Evolutionary conservation across 2,113 vertebrate species (phyloP), one percentile per base, ranked within the genome.

Genomic region (Aleadryas rufinucha): DNA sequence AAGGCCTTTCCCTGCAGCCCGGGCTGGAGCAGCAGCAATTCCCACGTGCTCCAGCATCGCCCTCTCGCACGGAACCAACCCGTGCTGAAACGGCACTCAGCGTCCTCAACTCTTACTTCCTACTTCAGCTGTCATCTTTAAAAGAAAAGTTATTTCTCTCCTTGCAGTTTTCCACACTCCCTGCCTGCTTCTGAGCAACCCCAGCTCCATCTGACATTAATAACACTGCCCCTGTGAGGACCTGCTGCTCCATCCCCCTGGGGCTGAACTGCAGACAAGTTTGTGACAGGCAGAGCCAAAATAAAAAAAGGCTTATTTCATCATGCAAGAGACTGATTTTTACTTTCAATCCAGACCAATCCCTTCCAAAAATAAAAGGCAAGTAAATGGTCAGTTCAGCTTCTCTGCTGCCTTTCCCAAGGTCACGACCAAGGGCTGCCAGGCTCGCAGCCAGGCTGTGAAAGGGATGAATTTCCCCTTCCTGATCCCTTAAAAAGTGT

Each of bases 371-470:
- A 95, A 86, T 78, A 83, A 94, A 87, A 71, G 52, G 69, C 78
- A 94, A 96, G 42, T 69, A 90, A 92, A 82, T 16, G 83, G 93
- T 61, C 93, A 96, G 75, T 35, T 50, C 64, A 84, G 72, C 82
- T 66, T 13, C 81, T 87, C 71, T 17, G 11, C 86, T 85, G 39
- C 65, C 66, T 88, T 88, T 57, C 88, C 76, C 65, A 71, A 71
- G 89, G 89, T 75, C 95, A 66, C 74, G 84, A 94, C 88, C 80
- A 90, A 91, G 91, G 86, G 77, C 19, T 93, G 89, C 76, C 84
- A 91, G 76, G 49, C 88, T 79, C 75, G 33, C 65, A 91, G 90
- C 61, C 94, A 94, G 89, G 44, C 87, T 56, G 7, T n/a, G 60
- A 91, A 93, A 95, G 8, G 18, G 65, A 91, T 89, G 30, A 83